Conservation (phyloP, 2,113 vertebrate species). For the Antechinus stuartii region DNA sequence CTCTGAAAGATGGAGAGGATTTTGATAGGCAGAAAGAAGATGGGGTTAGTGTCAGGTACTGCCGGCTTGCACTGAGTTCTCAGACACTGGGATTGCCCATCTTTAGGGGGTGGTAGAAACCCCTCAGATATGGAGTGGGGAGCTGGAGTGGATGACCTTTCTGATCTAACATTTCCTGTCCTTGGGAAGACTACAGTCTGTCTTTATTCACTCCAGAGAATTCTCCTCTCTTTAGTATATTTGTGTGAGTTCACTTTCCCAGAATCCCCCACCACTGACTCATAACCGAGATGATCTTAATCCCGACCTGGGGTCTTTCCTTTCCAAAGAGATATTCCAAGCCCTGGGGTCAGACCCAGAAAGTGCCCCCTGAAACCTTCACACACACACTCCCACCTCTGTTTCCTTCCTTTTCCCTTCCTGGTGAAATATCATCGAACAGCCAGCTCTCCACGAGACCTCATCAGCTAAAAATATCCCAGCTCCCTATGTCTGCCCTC, state of each 20-base stretch:
- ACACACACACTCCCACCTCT: neutral
- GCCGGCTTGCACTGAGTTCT: neutral
- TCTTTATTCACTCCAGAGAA: neutral
- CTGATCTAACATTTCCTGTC: neutral
- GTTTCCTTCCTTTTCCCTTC: conserved; percentile 1
- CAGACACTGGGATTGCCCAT: neutral
- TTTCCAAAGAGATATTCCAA: neutral
- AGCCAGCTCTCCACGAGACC: conserved; percentile 2
- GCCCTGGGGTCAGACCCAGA: neutral
- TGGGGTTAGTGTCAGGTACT: neutral
- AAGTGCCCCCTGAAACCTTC: neutral
- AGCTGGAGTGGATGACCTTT: neutral
- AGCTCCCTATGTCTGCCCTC: neutral
- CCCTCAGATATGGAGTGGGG: neutral
- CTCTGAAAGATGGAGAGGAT: neutral
- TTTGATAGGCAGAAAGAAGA: neutral
- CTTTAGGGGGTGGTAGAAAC: neutral
- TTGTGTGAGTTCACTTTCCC: neutral
- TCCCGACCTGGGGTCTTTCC: neutral
- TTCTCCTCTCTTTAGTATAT: neutral
- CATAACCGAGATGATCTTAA: neutral
- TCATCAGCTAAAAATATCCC: neutral
- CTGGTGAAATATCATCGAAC: conserved; percentile 9
- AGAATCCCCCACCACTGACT: neutral
- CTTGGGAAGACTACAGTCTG: neutral